Evolutionary conservation across 2,888 invertebrate species (phyloP).

Genomic region (Monoplex corrugatus): DNA sequence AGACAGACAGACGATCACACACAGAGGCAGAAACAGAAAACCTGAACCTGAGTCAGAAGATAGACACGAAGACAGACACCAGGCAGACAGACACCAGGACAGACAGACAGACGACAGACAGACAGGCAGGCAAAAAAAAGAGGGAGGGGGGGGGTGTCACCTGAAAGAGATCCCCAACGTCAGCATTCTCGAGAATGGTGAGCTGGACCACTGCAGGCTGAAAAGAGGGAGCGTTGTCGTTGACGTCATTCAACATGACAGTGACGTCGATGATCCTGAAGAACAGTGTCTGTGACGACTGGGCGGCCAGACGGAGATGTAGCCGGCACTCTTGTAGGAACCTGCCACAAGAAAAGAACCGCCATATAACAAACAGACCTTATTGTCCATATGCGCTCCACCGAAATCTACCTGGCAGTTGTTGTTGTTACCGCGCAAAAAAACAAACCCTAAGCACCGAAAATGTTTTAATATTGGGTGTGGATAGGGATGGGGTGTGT

Average conservation of each 20-base stretch:
- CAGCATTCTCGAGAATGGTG: slow-evolving; percentile 41
- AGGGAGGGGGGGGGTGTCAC: neutral
- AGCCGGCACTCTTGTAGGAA: slow-evolving; percentile 56
- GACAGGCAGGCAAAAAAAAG: neutral
- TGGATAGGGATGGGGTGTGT: no score
- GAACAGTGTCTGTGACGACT: slow-evolving; percentile 64
- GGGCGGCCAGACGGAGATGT: slow-evolving; percentile 59
- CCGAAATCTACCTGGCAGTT: no score
- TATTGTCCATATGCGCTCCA: no score
- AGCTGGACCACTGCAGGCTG: slow-evolving; percentile 35
- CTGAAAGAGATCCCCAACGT: slow-evolving; percentile 38
- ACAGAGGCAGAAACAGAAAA: neutral
- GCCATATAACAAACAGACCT: no score
- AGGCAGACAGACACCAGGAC: neutral
- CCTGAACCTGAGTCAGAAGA: neutral
- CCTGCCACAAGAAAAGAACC: neutral
- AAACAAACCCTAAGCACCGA: neutral
- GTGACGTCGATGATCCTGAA: slow-evolving; percentile 84
- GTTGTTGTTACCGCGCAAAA: neutral
- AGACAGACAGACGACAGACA: neutral
- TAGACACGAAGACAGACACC: neutral
- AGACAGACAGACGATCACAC: neutral
- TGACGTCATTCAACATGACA: slow-evolving; percentile 66
- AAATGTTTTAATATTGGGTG: no score
- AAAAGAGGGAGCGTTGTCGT: slow-evolving; percentile 71